Conservation (phyloP, 2,797 vertebrate species). For the Saguinus oedipus region DNA sequence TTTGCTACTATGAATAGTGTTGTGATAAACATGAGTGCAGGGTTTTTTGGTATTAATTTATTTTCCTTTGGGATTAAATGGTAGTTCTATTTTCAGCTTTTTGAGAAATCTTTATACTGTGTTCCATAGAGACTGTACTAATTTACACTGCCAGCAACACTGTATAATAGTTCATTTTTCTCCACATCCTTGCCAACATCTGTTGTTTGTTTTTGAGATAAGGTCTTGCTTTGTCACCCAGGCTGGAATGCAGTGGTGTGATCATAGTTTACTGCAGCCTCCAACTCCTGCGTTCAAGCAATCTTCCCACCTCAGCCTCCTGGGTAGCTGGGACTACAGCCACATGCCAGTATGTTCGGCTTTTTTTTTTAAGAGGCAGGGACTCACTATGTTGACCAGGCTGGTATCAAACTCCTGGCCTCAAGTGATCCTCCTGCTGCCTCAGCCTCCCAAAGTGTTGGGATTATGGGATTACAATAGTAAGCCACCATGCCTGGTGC, state of each 20-base stretch:
- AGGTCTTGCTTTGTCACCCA: neutral
- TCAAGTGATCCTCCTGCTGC: neutral
- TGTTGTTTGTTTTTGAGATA: neutral
- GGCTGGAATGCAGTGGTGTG: neutral
- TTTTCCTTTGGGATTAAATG: neutral
- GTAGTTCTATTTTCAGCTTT: neutral
- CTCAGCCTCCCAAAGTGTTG: neutral
- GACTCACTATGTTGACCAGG: neutral
- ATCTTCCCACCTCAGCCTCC: neutral
- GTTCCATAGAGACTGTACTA: neutral
- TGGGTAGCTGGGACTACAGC: neutral
- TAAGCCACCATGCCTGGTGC: neutral
- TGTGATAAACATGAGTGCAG: neutral
- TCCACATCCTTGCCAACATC: neutral
- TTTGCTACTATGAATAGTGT: neutral
- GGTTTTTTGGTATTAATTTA: neutral
- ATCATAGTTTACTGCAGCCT: neutral
- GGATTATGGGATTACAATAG: neutral
- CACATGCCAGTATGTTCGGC: neutral
- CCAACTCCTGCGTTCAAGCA: neutral
- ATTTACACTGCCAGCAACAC: neutral
- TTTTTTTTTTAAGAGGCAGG: neutral
- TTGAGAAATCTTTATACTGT: neutral
- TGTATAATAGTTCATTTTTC: neutral
- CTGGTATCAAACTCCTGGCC: neutral